Conservation (phyloP, 1,140 invertebrate genomes). For the Odontomachus brunneus region DNA sequence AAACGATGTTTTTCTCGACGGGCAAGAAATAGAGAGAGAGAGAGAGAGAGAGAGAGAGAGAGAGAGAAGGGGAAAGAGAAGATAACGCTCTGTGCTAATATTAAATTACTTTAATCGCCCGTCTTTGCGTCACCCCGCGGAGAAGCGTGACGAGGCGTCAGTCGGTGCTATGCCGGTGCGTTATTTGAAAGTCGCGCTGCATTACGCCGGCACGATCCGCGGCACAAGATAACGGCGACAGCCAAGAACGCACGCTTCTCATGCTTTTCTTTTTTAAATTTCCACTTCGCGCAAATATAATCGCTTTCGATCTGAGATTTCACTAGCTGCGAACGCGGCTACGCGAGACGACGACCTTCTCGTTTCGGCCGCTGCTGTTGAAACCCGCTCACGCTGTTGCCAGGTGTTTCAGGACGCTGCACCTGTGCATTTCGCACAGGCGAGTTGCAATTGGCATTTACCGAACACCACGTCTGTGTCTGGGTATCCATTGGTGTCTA, state of each 20-base stretch:
- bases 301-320: conserved; percentile 49
- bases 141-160: conserved; percentile 16
- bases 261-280: conserved; percentile 55
- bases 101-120: conserved; percentile 37
- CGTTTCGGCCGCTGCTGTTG: background rate
- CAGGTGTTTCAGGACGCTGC: background rate
- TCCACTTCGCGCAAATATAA: conserved; percentile 46
- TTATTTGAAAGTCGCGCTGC: conserved; percentile 44
- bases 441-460: background rate
- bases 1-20: background rate
- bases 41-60: background rate
- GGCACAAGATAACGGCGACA: conserved; percentile 29
- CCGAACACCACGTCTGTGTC: background rate
- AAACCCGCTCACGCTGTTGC: background rate
- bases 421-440: background rate
- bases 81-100: conserved; percentile 15
- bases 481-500: too few relatives aligned
- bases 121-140: conserved; percentile 15
- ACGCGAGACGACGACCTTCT: background rate
- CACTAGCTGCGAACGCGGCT: conserved; percentile 3
- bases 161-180: background rate
- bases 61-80: background rate
- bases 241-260: conserved; percentile 45
- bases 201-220: conserved; percentile 35
- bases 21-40: background rate